These are phyloP conservation scores for Petroica traversi DNA, from an alignment of 2,113 vertebrate species.

Conservation along the genomic window DNA sequence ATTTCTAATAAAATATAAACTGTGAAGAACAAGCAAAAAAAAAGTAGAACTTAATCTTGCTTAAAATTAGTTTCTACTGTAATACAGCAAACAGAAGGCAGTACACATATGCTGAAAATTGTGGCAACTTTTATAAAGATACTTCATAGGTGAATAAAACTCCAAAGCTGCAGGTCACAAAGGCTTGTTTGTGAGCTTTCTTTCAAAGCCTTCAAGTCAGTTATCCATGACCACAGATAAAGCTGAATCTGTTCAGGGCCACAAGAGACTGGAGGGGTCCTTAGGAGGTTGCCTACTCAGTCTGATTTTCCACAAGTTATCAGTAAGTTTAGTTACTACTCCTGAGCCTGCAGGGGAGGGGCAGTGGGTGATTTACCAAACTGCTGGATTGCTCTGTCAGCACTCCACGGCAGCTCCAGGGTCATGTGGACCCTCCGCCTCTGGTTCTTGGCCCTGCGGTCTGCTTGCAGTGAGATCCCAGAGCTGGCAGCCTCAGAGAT, in stretches of 20 bases:
- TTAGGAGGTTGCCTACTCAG: background rate
- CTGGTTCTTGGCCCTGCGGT: constrained; percentile 95
- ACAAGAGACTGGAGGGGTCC: background rate
- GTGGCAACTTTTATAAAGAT: background rate
- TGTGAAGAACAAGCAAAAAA: background rate
- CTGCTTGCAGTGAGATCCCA: constrained; percentile 95
- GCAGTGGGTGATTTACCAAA: constrained; percentile 79
- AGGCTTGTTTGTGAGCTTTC: background rate
- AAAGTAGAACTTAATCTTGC: background rate
- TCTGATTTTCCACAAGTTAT: background rate
- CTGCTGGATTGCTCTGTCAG: constrained; percentile 95
- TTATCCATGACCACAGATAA: background rate
- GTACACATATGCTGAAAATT: background rate
- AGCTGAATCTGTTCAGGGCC: background rate
- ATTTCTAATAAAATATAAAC: background rate
- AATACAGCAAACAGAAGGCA: background rate
- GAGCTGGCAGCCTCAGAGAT: constrained; percentile 99
- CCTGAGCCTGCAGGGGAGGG: background rate
- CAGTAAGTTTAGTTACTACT: background rate
- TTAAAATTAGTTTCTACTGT: background rate
- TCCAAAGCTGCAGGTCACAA: background rate
- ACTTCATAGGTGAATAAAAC: accelerated
- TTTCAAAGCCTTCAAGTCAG: background rate
- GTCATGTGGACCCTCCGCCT: constrained; percentile 96
- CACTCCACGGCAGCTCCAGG: constrained; percentile 95